Conservation (phyloP, 2,888 invertebrate species). For the Drosophila nigricruria region DNA sequence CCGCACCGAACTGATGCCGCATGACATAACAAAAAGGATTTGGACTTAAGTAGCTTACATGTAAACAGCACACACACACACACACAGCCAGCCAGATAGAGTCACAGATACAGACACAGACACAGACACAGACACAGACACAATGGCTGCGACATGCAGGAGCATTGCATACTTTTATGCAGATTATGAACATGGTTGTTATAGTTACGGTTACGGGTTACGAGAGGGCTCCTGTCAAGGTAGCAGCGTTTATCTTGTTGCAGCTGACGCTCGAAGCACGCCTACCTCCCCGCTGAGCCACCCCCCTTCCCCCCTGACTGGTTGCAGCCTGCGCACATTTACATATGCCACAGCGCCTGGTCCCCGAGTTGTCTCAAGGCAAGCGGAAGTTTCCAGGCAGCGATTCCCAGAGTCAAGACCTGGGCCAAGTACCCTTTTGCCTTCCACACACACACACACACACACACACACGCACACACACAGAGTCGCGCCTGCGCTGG, state of each 20-base stretch:
- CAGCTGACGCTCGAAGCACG: conserved; percentile 57
- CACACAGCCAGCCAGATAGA: conserved; percentile 2
- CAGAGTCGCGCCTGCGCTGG: conserved; percentile 63
- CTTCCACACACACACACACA: conserved; percentile 6
- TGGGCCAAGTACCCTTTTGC: conserved; percentile 10
- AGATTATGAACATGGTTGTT: conserved; percentile 67
- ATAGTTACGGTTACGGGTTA: conserved; percentile 41
- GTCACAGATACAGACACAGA: not conserved
- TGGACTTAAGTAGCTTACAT: conserved; percentile 74
- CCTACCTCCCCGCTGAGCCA: not conserved
- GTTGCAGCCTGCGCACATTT: conserved; percentile 35
- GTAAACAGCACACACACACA: conserved; percentile 58
- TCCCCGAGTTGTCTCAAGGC: conserved; percentile 17
- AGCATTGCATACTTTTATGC: conserved; percentile 71
- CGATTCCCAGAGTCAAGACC: conserved; percentile 14
- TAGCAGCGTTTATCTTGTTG: conserved; percentile 41
- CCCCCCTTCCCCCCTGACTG: not conserved
- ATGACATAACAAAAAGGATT: conserved; percentile 76
- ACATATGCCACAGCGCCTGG: conserved; percentile 46
- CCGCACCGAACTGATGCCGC: conserved; percentile 49
- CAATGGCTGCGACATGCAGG: conserved; percentile 27
- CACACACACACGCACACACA: not conserved
- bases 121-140: conserved; percentile 1
- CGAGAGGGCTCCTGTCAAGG: conserved; percentile 36
- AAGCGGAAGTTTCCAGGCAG: conserved; percentile 13